Evolutionary conservation across 1,140 invertebrate species (phyloP), one percentile per base, ranked within the genome.

Genomic region (Caenorhabditis remanei): DNA sequence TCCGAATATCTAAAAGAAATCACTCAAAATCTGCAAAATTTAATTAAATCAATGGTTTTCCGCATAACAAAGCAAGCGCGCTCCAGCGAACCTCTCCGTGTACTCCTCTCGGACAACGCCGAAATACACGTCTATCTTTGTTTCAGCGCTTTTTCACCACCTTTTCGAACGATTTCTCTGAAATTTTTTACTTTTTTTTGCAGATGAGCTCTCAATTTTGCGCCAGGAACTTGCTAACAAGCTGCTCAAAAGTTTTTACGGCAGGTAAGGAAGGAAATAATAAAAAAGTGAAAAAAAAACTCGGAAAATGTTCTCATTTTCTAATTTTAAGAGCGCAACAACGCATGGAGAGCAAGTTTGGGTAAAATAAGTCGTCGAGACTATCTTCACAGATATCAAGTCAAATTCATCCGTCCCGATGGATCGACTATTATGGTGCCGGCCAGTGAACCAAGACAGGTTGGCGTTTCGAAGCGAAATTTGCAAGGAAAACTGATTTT

Each of bases 401-500:
- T 88, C n/a, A 87, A 82, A 14, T 53, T 91, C 32, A 89, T 91
- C 71, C 61, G 84, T 4, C 87, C 91, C 0, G 90, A 91, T 65
- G 91, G 91, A 9, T 91, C 90, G 24, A 90, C 89, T 7, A 79
- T 92, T 21, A 53, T 79, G 24, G 91, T 90, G 19, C 90, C 91
- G 13, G 89, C 65, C 46, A 46, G 61, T 7, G 91, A 92, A 61
- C 91, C 91, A 0, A 67, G 90, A 48, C 84, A 88, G 82, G 87
- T 92, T 24, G 13, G 13, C n/a, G 13, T n/a, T 61, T 24, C 9
- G 24, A 24, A 63, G n/a, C 82, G 7, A 40, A 63, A 85, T 85
- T 63, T 85, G 41, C 14, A 56, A 50, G 65, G n/a, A 48, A 24
- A 9, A 46, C 43, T n/a, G 19, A 9, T 48, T 46, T 8, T 5